Conservation (phyloP, 1,140 invertebrate genomes). For the Macrobrachium rosenbergii region DNA sequence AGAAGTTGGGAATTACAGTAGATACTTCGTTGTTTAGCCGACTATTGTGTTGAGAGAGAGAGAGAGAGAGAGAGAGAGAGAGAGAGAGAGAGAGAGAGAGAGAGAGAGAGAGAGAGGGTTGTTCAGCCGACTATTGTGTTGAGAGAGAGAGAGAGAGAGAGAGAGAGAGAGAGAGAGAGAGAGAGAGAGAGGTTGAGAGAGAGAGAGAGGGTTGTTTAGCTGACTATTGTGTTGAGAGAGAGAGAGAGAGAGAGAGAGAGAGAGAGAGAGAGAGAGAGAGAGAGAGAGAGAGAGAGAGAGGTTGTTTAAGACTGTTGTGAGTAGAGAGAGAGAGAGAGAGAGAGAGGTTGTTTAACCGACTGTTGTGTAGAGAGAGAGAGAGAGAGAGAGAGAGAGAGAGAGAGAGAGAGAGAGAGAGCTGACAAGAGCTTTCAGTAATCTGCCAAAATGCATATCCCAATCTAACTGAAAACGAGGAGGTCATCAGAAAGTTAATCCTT, state of each 20-base stretch:
- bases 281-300: conserved; percentile 37
- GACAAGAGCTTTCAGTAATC: too few relatives aligned
- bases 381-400: conserved; percentile 35
- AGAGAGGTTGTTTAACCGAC: not conserved
- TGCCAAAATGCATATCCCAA: too few relatives aligned
- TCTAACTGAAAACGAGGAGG: not conserved
- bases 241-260: conserved; percentile 36
- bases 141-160: conserved; percentile 32
- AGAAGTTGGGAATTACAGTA: not conserved
- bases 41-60: not conserved
- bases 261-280: conserved; percentile 29
- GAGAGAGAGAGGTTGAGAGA: too few relatives aligned
- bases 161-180: conserved; percentile 35
- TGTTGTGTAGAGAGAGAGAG: not conserved
- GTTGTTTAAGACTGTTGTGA: too few relatives aligned
- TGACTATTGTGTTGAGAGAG: not conserved
- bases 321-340: conserved; percentile 35
- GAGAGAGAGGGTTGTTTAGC: not conserved
- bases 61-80: conserved; percentile 37
- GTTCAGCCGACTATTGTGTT: not conserved
- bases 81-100: conserved; percentile 34
- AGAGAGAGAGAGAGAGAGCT: conserved; percentile 35
- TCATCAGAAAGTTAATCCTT: too few relatives aligned
- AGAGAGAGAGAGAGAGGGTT: conserved; percentile 27
- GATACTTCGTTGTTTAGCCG: not conserved